Conservation (phyloP, 2,888 invertebrate species). For the Eupeodes luniger region DNA sequence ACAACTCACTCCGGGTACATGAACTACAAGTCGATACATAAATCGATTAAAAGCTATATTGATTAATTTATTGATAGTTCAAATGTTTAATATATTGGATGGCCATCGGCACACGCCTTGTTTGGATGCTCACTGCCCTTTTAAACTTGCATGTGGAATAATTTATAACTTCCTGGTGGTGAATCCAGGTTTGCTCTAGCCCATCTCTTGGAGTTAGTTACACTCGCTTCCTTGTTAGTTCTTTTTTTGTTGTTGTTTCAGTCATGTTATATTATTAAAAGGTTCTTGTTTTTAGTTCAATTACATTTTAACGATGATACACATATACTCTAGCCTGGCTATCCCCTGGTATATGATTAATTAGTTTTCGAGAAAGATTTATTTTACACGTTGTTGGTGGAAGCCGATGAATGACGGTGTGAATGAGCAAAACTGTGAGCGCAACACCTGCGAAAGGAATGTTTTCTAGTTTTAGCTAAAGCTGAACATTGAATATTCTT, state of each 20-base stretch:
- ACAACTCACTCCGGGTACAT: no score
- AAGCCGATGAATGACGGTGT: neutral
- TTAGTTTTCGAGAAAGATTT: conserved; percentile 18
- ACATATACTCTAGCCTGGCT: neutral
- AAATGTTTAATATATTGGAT: conserved; percentile 30
- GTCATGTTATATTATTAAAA: neutral
- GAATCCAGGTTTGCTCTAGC: neutral
- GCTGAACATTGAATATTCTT: neutral
- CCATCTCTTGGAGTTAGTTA: neutral
- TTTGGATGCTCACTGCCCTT: neutral
- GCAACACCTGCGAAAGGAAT: conserved; percentile 13
- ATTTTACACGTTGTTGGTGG: neutral
- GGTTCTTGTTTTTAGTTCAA: conserved; percentile 16
- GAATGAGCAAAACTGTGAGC: conserved; percentile 5
- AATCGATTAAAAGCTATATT: conserved; percentile 27
- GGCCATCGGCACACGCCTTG: conserved; percentile 23
- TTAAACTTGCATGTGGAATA: conserved; percentile 1
- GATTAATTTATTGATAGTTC: conserved; percentile 43
- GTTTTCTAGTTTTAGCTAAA: neutral
- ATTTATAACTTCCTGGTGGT: conserved; percentile 34
- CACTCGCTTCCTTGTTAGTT: neutral
- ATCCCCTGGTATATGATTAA: neutral
- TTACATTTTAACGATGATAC: conserved; percentile 24
- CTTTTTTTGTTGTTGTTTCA: neutral
- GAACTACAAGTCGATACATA: neutral